These are phyloP conservation scores for Ellobium chinense DNA, from an alignment of 2,888 invertebrate species.

Conservation along the genomic window DNA sequence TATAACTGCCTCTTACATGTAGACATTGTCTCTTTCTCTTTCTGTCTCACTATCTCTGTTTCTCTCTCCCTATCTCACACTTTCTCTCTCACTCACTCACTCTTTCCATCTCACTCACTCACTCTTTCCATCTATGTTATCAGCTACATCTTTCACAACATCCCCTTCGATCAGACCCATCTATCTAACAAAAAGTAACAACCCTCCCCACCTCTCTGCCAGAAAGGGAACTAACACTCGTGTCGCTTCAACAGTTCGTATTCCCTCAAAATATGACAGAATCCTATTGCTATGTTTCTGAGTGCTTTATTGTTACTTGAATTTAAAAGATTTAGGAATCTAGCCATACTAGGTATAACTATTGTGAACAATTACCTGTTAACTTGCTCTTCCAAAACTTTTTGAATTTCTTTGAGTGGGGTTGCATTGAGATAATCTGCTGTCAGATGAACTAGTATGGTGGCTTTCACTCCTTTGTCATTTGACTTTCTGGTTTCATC, in stretches of 20 bases:
- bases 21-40: not conserved
- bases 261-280: too few relatives aligned
- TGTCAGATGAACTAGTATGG: constrained; percentile 33
- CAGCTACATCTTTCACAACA: not conserved
- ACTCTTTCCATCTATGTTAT: not conserved
- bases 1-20: not conserved
- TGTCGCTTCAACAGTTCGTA: too few relatives aligned
- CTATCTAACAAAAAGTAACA: too few relatives aligned
- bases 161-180: too few relatives aligned
- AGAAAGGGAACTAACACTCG: too few relatives aligned
- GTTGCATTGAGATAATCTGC: constrained; percentile 39
- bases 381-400: not conserved
- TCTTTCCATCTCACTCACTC: not conserved
- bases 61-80: not conserved
- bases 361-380: constrained; percentile 8
- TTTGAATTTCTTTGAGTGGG: not conserved
- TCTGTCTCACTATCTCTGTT: not conserved
- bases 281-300: too few relatives aligned
- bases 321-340: too few relatives aligned
- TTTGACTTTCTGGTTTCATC: not conserved
- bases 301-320: too few relatives aligned
- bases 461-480: constrained; percentile 33
- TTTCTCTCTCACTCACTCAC: not conserved
- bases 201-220: not conserved
- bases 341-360: too few relatives aligned